phyloP scores from a whole-genome alignment of 2,888 invertebrate species.

The Synergus umbraculus region DNA sequence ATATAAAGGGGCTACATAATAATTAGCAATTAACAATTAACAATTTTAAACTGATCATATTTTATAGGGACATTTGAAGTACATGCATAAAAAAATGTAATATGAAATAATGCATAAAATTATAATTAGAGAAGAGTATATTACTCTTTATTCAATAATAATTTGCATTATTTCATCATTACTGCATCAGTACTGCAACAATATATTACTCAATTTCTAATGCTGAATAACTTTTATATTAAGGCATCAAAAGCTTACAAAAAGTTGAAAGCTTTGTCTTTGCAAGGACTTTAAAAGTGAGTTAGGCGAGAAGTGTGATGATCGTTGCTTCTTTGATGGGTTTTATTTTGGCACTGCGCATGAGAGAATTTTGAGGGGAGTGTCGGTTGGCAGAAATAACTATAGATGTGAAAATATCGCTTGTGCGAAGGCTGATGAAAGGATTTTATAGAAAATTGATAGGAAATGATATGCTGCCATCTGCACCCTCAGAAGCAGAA shows the following conservation, averaged over 20 bases:
- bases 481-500: constrained; percentile 39
- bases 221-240: background rate
- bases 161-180: too few species aligned
- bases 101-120: too few species aligned
- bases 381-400: constrained; percentile 3
- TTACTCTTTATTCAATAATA: too few species aligned
- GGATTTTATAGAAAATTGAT: background rate
- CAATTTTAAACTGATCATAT: too few species aligned
- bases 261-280: constrained; percentile 27
- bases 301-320: constrained; percentile 6
- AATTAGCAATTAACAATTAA: too few species aligned
- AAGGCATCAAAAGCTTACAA: background rate
- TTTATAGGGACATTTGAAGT: too few species aligned
- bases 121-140: too few species aligned
- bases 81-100: too few species aligned
- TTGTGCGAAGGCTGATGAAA: background rate
- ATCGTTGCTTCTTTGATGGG: constrained; percentile 19
- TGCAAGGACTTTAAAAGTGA: constrained; percentile 16
- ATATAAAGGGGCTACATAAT: background rate
- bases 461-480: constrained; percentile 29
- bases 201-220: background rate
- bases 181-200: too few species aligned
- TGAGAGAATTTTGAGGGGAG: constrained; percentile 23
- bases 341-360: constrained; percentile 14
- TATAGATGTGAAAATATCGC: background rate